These are phyloP conservation scores for Mastomys natalensis DNA, from an alignment of 2,113 vertebrate species.

Conservation along the genomic window DNA sequence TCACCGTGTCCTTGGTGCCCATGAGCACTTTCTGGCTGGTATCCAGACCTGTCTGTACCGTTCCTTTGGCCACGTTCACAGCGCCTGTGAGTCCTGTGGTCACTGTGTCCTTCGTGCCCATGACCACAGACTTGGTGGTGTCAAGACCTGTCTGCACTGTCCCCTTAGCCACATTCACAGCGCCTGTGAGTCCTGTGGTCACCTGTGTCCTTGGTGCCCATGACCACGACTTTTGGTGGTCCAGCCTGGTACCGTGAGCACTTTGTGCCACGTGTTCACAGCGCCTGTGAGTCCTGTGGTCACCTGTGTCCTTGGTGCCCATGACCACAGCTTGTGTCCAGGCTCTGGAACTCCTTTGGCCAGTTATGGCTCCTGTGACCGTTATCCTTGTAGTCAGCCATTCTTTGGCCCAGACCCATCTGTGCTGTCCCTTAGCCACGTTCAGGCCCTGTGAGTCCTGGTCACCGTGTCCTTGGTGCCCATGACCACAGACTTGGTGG, in stretches of 20 bases:
- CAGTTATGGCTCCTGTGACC: too few relatives aligned
- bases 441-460: rapidly evolving
- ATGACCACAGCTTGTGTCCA: too few relatives aligned
- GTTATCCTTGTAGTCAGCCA: too few relatives aligned
- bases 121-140: rapidly evolving
- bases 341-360: too few relatives aligned
- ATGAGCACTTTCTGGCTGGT: rapidly evolving
- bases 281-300: not conserved
- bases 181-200: rapidly evolving
- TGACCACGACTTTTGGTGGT: rapidly evolving
- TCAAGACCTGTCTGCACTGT: rapidly evolving
- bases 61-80: not conserved
- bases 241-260: rapidly evolving
- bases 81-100: not conserved
- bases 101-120: not conserved
- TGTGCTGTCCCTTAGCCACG: rapidly evolving
- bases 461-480: not conserved
- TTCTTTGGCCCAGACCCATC: too few relatives aligned
- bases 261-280: not conserved
- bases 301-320: slow-evolving; percentile 87
- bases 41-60: rapidly evolving
- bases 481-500: too few relatives aligned
- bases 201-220: not conserved
- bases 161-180: rapidly evolving
- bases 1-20: not conserved